Conservation (phyloP, 1,140 invertebrate genomes). For the Heliconius eleuchia region DNA sequence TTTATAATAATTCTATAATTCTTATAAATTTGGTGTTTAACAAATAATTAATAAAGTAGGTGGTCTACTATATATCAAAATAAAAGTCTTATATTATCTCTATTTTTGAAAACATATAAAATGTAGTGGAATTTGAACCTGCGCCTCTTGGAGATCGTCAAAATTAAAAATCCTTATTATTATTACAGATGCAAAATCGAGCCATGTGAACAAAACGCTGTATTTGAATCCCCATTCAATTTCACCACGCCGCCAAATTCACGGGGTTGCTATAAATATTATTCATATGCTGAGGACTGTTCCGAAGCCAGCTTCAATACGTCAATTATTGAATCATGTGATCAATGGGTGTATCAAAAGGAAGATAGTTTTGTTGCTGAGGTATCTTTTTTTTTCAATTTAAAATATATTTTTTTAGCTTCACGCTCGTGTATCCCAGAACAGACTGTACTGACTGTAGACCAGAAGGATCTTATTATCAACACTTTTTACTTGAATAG, state of each 20-base stretch:
- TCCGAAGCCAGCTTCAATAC: slow-evolving; percentile 38
- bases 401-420: neutral
- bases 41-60: too few species aligned
- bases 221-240: slow-evolving; percentile 39
- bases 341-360: slow-evolving; percentile 42
- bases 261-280: slow-evolving; percentile 42
- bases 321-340: slow-evolving; percentile 41
- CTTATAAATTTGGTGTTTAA: too few species aligned
- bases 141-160: too few species aligned
- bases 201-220: slow-evolving; percentile 32
- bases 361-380: slow-evolving; percentile 48
- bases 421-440: too few species aligned
- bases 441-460: too few species aligned
- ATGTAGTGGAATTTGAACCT: too few species aligned
- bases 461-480: too few species aligned
- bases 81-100: too few species aligned
- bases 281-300: slow-evolving; percentile 35
- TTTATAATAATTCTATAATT: too few species aligned
- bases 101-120: too few species aligned
- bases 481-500: too few species aligned
- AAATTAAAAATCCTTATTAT: neutral
- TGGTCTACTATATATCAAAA: too few species aligned
- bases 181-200: slow-evolving; percentile 46
- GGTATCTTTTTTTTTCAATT: slow-evolving; percentile 18
- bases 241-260: slow-evolving; percentile 38